Evolutionary conservation across 2,888 invertebrate genomes (phyloP), one percentile per base, ranked within the genome.

Genomic region (Octodonta nipae): DNA sequence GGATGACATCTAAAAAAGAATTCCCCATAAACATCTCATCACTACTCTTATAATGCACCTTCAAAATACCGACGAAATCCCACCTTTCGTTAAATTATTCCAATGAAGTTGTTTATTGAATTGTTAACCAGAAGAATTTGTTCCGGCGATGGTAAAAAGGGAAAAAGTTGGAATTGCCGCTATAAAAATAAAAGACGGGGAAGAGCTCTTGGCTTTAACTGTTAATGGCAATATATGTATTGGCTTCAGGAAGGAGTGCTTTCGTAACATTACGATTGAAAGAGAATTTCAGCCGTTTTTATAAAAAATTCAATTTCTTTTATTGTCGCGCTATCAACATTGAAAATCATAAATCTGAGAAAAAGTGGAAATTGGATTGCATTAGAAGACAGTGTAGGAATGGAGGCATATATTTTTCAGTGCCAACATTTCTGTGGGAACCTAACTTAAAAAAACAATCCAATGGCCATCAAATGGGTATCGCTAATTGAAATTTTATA

Each of bases 311-410:
- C 58, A 58, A 59, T 59, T 57, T 48, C 56, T 57, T 60, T 60
- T 58, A 61, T 58, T 54, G 52, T 49, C 50, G 44, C 44, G 52
- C 65, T 65, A 51, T 69, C 67, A 56, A 55, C 57, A 49, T 67
- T 64, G 45, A 48, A 50, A 41, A 57, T 54, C 45, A 63, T 58
- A 60, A 56, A 59, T 59, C 57, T 55, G 50, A 44, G 42, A 43
- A 52, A 52, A 50, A 48, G 46, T 47, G 44, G 45, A 39, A 44
- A 31, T 32, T 33, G 28, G 28, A 29, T 33, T 34, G 28, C 16
- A n/a, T n/a, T n/a, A n/a, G n/a, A n/a, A n/a, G n/a, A n/a, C n/a
- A n/a, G n/a, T n/a, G n/a, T n/a, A n/a, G n/a, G n/a, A n/a, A n/a
- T n/a, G n/a, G n/a, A n/a, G n/a, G n/a, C n/a, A n/a, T n/a, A n/a